Percentiles rank a stretch among this genome's conserved stretches.
phyloP scores from a whole-genome alignment of 2,888 invertebrate species.

The Marronus borbonicus region DNA sequence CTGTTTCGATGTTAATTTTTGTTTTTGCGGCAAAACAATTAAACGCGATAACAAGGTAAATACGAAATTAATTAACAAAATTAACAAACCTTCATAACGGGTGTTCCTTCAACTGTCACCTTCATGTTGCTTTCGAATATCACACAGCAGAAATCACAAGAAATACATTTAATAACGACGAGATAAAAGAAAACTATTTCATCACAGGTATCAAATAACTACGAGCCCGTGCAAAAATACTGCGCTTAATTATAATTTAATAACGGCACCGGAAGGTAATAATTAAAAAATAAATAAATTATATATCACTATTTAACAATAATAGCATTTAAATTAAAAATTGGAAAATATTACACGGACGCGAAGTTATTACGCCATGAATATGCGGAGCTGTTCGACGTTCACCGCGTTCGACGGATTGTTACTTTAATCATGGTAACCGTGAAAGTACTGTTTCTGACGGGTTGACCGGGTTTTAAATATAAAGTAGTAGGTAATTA shows the following conservation, averaged over 20 bases:
- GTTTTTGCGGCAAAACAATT: too few relatives aligned
- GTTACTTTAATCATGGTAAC: slow-evolving; percentile 12
- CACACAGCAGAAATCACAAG: background rate
- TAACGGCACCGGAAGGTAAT: too few relatives aligned
- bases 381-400: background rate
- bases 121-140: slow-evolving; percentile 1
- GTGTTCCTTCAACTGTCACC: background rate
- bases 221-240: background rate
- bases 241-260: too few relatives aligned
- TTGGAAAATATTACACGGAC: background rate
- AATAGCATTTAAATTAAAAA: background rate
- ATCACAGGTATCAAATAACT: slow-evolving; percentile 8
- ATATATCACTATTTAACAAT: background rate
- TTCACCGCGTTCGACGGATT: background rate
- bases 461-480: slow-evolving; percentile 18
- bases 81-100: background rate
- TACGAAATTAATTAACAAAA: too few relatives aligned
- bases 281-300: background rate
- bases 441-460: slow-evolving; percentile 24
- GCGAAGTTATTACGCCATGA: background rate
- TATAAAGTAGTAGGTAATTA: slow-evolving; percentile 26
- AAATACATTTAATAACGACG: background rate
- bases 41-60: too few relatives aligned
- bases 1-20: too few relatives aligned
- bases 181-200: background rate